Evolutionary conservation across 35 echinoderm and acorn worm genomes (phyloP).

Genomic region (Ptychodera flava): DNA sequence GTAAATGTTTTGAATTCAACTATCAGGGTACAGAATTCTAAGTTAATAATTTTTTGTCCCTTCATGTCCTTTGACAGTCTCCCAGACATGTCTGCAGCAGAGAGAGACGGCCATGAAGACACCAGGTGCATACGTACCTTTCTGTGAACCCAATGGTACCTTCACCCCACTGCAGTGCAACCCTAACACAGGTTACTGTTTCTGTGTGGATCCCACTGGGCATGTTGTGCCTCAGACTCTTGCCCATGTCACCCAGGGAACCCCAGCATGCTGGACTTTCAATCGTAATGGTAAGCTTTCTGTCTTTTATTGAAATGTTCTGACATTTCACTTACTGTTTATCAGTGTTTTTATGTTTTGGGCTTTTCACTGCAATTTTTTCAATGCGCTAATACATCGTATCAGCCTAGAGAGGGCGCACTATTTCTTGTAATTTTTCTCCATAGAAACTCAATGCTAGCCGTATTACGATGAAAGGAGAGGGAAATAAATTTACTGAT

Average conservation of each 20-base stretch:
- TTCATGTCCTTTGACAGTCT: not conserved
- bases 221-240: not conserved
- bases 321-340: too few species aligned
- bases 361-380: too few species aligned
- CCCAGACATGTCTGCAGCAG: slow-evolving; percentile 19
- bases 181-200: slow-evolving; percentile 34
- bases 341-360: too few species aligned
- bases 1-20: too few species aligned
- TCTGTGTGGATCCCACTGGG: slow-evolving; percentile 24
- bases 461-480: too few species aligned
- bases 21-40: too few species aligned
- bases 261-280: not conserved
- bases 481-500: too few species aligned
- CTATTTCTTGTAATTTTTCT: too few species aligned
- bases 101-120: slow-evolving; percentile 9
- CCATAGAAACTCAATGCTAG: too few species aligned
- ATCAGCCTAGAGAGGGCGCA: too few species aligned
- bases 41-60: not conserved
- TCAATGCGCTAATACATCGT: too few species aligned
- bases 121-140: slow-evolving; percentile 19
- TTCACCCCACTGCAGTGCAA: slow-evolving; percentile 43
- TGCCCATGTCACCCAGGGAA: not conserved
- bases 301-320: too few species aligned
- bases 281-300: slow-evolving; percentile 6
- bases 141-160: slow-evolving; percentile 43